Evolutionary conservation across 2,888 invertebrate species (phyloP), one percentile per base, ranked within the genome.

Genomic region (Lysandra bellargus): DNA sequence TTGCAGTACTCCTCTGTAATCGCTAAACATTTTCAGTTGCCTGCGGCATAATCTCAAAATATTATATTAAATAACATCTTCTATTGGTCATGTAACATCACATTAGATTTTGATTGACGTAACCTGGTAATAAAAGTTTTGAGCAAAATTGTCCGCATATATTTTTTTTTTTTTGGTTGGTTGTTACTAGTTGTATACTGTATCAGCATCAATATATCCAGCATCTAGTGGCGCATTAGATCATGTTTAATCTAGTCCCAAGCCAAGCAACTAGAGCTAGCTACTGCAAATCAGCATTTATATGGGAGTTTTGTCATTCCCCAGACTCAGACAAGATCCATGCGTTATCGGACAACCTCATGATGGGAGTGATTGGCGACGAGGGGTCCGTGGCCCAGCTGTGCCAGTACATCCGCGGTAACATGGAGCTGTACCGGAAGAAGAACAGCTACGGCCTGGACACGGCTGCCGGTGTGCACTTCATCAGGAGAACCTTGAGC

Each of bases 351-450:
- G 96, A 98, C 82, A 96, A 96, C 76, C 92, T 99, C 80, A 92
- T 98, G 80, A 97, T 99, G 96, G 98, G 98, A 1, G 96, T 98
- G 76, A 96, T 96, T 83, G 99, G 99, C 0, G 98, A 99, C 86
- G 93, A 97, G 0, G 99, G 99, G 0, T 99, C 99, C 88, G 97
- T 98, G 0, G 96, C 96, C 1, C 99, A 99, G 90, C 99, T 99
- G 92, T 97, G 98, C 0, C 99, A 99, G 90, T 99, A 98, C 89
- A 97, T 99, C 83, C 96, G 97, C 7, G 99, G 98, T 91, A 99
- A 99, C 90, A 96, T 99, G 82, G 97, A 98, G 85, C 95, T 99
- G 33, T 99, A 99, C 90, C 98, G 98, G 91, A 98, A 99, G 97
- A 96, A 97, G 86, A 99, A 99, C 90, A 97, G 97, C 0, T 99